phyloP scores from a whole-genome alignment of 2,797 vertebrate species.

The Rhinoraja longicauda region DNA sequence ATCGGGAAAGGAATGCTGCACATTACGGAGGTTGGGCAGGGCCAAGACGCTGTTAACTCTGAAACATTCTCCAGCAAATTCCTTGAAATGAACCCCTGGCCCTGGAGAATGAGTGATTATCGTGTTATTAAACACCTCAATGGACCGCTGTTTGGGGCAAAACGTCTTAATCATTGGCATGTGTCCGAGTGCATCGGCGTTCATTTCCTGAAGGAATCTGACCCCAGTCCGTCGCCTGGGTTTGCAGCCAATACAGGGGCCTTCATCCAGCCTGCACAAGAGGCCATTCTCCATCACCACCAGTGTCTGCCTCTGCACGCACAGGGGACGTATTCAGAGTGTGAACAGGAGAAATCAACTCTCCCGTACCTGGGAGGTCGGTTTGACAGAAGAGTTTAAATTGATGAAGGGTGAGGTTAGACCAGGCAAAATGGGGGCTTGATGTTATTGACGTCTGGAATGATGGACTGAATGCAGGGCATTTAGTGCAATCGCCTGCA shows the following conservation, averaged over 20 bases:
- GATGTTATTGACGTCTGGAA: not conserved
- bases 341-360: not conserved
- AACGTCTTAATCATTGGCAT: not conserved
- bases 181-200: slow-evolving; percentile 1
- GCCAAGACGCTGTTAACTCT: not conserved
- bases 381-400: not conserved
- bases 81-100: slow-evolving; percentile 10
- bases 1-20: not conserved
- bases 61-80: not conserved
- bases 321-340: slow-evolving; percentile 15
- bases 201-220: slow-evolving; percentile 31
- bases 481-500: not conserved
- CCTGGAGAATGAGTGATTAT: not conserved
- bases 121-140: slow-evolving; percentile 13
- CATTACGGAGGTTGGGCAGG: not conserved
- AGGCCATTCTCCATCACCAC: not conserved
- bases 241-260: not conserved
- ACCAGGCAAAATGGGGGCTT: not conserved
- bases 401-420: not conserved
- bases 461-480: not conserved
- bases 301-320: not conserved
- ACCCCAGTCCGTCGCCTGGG: not conserved
- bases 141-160: slow-evolving; percentile 23
- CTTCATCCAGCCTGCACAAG: slow-evolving; percentile 4
- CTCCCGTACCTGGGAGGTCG: not conserved